Evolutionary conservation across 2,113 vertebrate genomes (phyloP), one percentile per base, ranked within the genome.

Genomic region (Donacobius atricapilla): DNA sequence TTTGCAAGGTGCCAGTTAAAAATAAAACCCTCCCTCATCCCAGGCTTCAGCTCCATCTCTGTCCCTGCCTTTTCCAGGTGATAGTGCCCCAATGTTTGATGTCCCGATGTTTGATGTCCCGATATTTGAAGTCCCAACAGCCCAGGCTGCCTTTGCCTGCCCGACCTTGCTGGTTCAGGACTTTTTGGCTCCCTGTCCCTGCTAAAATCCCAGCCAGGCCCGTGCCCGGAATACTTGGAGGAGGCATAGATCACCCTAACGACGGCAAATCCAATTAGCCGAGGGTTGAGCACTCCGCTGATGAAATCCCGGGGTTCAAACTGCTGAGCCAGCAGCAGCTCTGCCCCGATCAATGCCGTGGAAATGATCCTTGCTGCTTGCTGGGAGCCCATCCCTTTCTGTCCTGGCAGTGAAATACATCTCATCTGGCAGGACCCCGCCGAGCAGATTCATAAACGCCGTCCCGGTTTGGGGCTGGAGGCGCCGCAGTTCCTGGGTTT

Each of bases 261-360:
- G 54, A 87, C 1, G 7, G 85, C 68, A 93, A 96, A 97, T 92
- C 87, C 94, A 96, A 96, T 97, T 96, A 95, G 61, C 50, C n/a
- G 11, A n/a, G 93, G 87, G 89, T 45, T 94, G 95, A 97, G 76
- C 94, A 93, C 89, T 94, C 79, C 0, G 8, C 86, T 87, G 84
- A 92, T 93, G 95, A 94, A 95, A 90, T 42, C 35, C 81, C 14
- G 44, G 54, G 89, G 30, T 23, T n/a, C 54, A 21, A 91, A 90
- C 4, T 63, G 95, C 93, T 95, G 95, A 97, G 94, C 57, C 90
- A 96, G 96, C 94, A 73, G 72, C 87, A 39, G 66, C 69, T 69
- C 75, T 23, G 63, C 10, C 7, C 78, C 0, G 21, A 93, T 95
- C 90, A 4, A 97, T 96, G 84, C 65, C 44, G 2, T 37, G 91